Percentiles rank a stretch among this genome's conserved stretches.
phyloP scores from a whole-genome alignment of 2,888 invertebrate species.

The Acrocyrtus sp. region DNA sequence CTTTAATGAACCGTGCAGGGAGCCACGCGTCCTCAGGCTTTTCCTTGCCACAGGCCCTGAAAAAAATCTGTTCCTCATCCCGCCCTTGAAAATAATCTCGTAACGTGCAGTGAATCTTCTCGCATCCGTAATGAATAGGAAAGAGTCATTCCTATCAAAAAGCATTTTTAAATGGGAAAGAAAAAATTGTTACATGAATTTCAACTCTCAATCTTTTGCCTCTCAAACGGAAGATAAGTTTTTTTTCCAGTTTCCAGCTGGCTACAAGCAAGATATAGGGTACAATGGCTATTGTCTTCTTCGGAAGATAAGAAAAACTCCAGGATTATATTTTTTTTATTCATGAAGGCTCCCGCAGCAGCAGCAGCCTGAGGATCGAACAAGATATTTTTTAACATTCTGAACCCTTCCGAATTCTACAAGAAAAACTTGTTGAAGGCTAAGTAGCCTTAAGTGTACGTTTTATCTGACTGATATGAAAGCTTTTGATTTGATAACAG shows the following conservation, averaged over 20 bases:
- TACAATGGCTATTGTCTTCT: slow-evolving; percentile 36
- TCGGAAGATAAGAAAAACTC: neutral
- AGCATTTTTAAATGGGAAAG: neutral
- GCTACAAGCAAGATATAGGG: neutral
- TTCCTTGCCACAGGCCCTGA: slow-evolving; percentile 43
- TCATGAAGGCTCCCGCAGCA: neutral
- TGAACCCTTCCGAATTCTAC: neutral
- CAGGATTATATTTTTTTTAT: too few relatives aligned
- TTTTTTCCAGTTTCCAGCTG: slow-evolving; percentile 43
- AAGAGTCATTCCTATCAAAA: neutral
- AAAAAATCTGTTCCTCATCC: slow-evolving; percentile 32
- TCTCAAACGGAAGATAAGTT: slow-evolving; percentile 10
- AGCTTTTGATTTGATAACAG: slow-evolving; percentile 55
- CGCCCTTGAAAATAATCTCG: too few relatives aligned
- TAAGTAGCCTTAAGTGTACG: slow-evolving; percentile 25
- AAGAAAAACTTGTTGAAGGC: slow-evolving; percentile 23
- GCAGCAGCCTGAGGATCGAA: neutral
- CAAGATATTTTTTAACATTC: neutral
- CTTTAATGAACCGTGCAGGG: slow-evolving; percentile 63
- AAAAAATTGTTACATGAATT: neutral
- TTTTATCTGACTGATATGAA: slow-evolving; percentile 18
- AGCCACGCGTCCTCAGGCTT: slow-evolving; percentile 62
- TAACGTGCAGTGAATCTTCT: neutral
- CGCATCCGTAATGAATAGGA: neutral
- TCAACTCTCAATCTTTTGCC: neutral